A percentile compares a stretch with the other conserved stretches of the same genome.
Conservation (phyloP, 2,888 invertebrate genomes). For the Pasiphila rectangulata region DNA sequence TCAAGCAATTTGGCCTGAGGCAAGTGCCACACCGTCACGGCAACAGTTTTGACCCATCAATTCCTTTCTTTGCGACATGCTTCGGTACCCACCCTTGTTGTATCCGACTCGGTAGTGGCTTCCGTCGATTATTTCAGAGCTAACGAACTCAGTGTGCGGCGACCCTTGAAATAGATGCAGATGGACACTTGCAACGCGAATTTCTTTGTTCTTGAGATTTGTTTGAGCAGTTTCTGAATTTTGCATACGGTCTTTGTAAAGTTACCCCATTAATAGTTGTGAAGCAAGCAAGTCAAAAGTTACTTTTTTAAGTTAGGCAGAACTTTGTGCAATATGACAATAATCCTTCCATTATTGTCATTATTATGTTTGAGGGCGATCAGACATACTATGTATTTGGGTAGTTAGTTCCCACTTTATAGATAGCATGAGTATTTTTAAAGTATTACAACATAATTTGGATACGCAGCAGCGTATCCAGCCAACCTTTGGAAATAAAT, state of each 20-base stretch:
- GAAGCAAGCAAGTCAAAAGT: too few relatives aligned
- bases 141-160: conserved; percentile 55
- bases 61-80: conserved; percentile 50
- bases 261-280: too few relatives aligned
- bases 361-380: too few relatives aligned
- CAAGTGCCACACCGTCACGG: conserved; percentile 28
- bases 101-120: conserved; percentile 10
- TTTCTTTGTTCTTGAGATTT: neutral
- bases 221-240: neutral
- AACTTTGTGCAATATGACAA: too few relatives aligned
- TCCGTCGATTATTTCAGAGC: conserved; percentile 63
- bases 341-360: too few relatives aligned
- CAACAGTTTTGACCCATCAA: conserved; percentile 27
- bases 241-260: too few relatives aligned
- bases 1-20: conserved; percentile 3
- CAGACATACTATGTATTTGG: too few relatives aligned
- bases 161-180: conserved; percentile 52
- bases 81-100: conserved; percentile 63
- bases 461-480: too few relatives aligned
- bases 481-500: neutral
- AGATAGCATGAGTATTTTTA: too few relatives aligned
- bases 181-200: conserved; percentile 14
- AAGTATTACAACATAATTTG: too few relatives aligned
- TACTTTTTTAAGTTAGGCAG: too few relatives aligned
- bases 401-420: too few relatives aligned